Percentiles rank a stretch among this genome's conserved stretches.
These are phyloP conservation scores for Trachythela sp. DNA, from an alignment of 64 coral and sea anemone genomes.

Conservation along the genomic window DNA sequence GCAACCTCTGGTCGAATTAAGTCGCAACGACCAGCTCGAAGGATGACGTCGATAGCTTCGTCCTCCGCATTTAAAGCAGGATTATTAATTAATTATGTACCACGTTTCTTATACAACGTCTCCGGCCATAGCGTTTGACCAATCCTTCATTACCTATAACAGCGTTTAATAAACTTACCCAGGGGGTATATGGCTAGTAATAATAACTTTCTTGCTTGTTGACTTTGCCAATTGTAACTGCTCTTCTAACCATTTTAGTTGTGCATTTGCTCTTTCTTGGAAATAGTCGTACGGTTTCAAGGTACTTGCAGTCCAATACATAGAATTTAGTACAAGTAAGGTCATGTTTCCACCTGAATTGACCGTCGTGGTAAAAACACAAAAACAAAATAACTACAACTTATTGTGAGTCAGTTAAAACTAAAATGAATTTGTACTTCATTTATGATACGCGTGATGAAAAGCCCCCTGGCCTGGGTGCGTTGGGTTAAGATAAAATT, in stretches of 20 bases:
- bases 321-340: constrained; percentile 51
- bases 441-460: too few relatives aligned
- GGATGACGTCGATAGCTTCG: too few relatives aligned
- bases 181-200: constrained; percentile 58
- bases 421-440: too few relatives aligned
- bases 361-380: background rate
- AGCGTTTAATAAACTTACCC: constrained; percentile 59
- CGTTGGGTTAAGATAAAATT: too few relatives aligned
- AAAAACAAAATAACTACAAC: background rate
- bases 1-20: too few relatives aligned
- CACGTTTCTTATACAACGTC: too few relatives aligned
- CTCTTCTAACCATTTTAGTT: constrained; percentile 47
- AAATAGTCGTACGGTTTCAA: background rate
- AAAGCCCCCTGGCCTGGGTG: too few relatives aligned
- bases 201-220: constrained; percentile 43
- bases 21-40: too few relatives aligned
- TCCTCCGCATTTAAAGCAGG: too few relatives aligned
- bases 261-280: constrained; percentile 28
- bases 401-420: background rate
- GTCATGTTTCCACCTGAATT: constrained; percentile 52
- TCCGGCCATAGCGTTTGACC: too few relatives aligned
- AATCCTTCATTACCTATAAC: too few relatives aligned
- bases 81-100: too few relatives aligned
- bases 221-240: constrained; percentile 44
- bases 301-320: constrained; percentile 53